Evolutionary conservation across 2,113 vertebrate genomes (phyloP), one percentile per base, ranked within the genome.

Genomic region (Xiphias gladius): DNA sequence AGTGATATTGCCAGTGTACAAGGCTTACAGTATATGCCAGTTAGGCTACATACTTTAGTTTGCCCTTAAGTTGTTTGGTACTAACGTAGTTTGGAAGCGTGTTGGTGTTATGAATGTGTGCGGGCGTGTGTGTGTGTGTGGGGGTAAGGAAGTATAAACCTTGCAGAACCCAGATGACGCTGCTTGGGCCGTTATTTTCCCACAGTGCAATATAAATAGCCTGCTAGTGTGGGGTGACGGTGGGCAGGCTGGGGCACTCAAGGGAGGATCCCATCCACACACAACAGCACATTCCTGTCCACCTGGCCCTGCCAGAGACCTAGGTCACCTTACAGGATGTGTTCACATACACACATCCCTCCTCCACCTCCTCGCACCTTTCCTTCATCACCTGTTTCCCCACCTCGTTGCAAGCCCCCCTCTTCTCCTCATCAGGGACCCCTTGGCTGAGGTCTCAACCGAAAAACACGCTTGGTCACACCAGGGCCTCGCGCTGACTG

Each of bases 151-250:
- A 81, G 81, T 74, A 83, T 81, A 87, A 92, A 92, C 84, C 84
- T 80, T 77, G 79, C 86, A 86, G 81, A 84, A 87, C 52, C 78
- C 72, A 76, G 73, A 85, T 88, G 88, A 88, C 86, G 83, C 81
- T 54, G 86, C 77, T 24, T 16, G 64, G 85, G 83, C 73, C 22
- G 41, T 81, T 83, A 82, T 93, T 95, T 95, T 95, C 95, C 94
- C 95, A 95, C 94, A 94, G 88, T 43, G 75, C 54, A 88, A 77
- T 96, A 96, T 95, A 95, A 95, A 95, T 96, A 95, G 95, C 81
- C 85, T 55, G 76, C 77, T 80, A 85, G 89, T 91, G 91, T 91
- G 89, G 86, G 92, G 90, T 89, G 89, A 92, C 70, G 63, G 90
- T 81, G 85, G 85, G 91, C 88, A 91, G 85, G 81, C 88, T 73